Evolutionary conservation across 2,797 vertebrate species (phyloP).

Genomic region (Dipus sagitta): DNA sequence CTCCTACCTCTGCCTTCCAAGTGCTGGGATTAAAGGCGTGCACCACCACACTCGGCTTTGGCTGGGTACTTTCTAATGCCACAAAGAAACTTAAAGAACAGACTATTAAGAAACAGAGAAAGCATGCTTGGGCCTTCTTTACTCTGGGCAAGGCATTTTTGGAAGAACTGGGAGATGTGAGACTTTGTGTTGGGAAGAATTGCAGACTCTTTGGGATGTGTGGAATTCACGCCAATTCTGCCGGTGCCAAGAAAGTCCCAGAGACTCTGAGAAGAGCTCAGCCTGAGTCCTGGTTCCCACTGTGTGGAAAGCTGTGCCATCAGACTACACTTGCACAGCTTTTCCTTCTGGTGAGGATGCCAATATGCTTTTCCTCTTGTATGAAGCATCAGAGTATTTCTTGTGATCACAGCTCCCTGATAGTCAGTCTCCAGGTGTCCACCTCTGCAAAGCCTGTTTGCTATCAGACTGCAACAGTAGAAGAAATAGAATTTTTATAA

Average conservation of each 20-base stretch:
- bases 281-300: neutral
- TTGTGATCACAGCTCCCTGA: neutral
- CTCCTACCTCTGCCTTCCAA: too few relatives aligned
- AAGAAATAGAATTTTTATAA: neutral
- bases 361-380: neutral
- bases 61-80: neutral
- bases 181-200: neutral
- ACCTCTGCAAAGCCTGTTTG: neutral
- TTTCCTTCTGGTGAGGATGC: neutral
- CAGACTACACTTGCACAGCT: neutral
- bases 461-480: neutral
- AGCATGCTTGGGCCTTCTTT: fast-evolving
- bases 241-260: neutral
- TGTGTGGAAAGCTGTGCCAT: neutral
- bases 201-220: neutral
- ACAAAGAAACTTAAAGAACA: neutral
- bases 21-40: too few relatives aligned
- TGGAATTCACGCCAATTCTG: neutral
- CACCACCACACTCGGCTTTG: too few relatives aligned
- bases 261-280: neutral
- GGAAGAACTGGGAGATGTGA: neutral
- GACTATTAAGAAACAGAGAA: neutral
- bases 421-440: too few relatives aligned
- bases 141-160: neutral
- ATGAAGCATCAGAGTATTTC: neutral